phyloP scores from a whole-genome alignment of 2,797 vertebrate genomes.

The Lagocephalus sceleratus region DNA sequence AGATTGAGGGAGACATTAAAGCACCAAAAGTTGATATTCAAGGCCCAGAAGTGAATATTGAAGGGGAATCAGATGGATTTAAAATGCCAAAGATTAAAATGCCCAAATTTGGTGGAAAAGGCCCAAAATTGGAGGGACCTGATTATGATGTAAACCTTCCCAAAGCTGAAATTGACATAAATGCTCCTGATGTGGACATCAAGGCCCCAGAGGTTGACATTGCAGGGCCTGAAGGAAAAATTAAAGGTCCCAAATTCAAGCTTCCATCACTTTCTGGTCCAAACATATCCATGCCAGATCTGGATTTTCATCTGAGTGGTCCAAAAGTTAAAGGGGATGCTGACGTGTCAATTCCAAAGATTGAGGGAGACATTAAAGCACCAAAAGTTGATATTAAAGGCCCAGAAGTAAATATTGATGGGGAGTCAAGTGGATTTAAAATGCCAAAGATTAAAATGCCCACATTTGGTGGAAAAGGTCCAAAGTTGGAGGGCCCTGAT shows the following conservation, averaged over 20 bases:
- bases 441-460: slow-evolving; percentile 27
- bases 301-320: slow-evolving; percentile 8
- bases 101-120: not conserved
- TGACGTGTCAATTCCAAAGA: not conserved
- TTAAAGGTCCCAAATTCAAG: slow-evolving; percentile 31
- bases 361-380: not conserved
- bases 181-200: not conserved
- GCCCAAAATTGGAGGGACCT: not conserved
- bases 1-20: not conserved
- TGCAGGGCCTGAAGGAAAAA: not conserved
- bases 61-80: not conserved
- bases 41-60: not conserved
- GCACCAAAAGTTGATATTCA: not conserved
- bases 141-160: slow-evolving; percentile 2
- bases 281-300: slow-evolving; percentile 28
- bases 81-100: not conserved
- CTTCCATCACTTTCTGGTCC: slow-evolving; percentile 38
- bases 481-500: not conserved
- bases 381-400: not conserved
- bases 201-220: slow-evolving; percentile 2
- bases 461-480: not conserved
- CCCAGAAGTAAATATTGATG: slow-evolving; percentile 4
- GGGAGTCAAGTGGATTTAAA: not conserved
- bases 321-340: slow-evolving; percentile 33
- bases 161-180: not conserved